These are phyloP conservation scores for Capreolus pygargus DNA, from an alignment of 2,113 vertebrate species.

Conservation along the genomic window DNA sequence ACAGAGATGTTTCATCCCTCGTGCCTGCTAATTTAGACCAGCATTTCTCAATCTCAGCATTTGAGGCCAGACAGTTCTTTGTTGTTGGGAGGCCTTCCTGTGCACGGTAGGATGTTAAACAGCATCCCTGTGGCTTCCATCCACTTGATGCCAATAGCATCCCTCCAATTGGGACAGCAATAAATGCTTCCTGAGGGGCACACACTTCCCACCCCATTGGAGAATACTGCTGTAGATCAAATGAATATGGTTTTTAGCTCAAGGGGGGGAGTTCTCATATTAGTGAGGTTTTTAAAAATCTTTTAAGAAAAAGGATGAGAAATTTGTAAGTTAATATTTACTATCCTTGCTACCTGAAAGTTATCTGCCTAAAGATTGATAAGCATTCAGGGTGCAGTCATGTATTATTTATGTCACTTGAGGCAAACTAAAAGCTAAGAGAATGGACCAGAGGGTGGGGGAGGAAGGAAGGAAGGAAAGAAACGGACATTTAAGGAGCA, in stretches of 20 bases:
- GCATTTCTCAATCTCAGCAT: fast-evolving
- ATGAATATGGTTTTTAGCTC: background rate
- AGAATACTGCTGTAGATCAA: background rate
- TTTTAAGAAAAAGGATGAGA: background rate
- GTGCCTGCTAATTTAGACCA: fast-evolving
- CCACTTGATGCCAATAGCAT: background rate
- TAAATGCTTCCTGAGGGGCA: too few relatives aligned
- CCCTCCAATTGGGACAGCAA: background rate
- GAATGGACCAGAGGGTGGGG: background rate
- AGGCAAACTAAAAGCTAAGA: background rate
- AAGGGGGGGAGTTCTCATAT: background rate
- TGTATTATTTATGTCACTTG: background rate
- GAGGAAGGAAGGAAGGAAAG: background rate
- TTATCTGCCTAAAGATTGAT: background rate
- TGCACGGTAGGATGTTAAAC: fast-evolving
- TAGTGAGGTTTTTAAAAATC: background rate
- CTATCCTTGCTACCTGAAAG: background rate
- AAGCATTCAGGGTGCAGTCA: background rate
- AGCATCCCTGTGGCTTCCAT: background rate
- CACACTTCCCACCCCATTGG: fast-evolving
- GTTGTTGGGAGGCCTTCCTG: background rate
- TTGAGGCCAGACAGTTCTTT: background rate
- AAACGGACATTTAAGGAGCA: background rate
- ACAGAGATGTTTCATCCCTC: fast-evolving
- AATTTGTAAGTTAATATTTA: background rate